A percentile compares a stretch with the other conserved stretches of the same genome.
phyloP scores from a whole-genome alignment of 1,140 invertebrate genomes.

The Aphaenogaster ashmeadi region DNA sequence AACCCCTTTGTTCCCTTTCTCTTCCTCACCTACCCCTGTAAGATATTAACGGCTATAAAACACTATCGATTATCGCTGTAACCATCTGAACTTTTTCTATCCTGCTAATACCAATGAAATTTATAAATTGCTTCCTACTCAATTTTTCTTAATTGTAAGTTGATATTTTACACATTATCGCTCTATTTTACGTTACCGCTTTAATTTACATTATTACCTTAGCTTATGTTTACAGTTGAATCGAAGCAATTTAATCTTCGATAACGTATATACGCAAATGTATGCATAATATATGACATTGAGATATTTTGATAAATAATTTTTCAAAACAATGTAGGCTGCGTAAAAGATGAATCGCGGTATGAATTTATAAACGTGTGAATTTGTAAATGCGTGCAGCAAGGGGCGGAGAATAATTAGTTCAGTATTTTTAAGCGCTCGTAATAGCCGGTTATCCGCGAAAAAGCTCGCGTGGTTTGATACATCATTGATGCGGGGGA shows the following conservation, averaged over 20 bases:
- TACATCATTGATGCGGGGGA: constrained; percentile 14
- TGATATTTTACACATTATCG: background rate
- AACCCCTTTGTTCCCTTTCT: background rate
- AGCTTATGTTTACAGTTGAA: background rate
- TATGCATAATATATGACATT: background rate
- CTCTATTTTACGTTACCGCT: background rate
- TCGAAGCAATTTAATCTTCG: background rate
- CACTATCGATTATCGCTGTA: constrained; percentile 26
- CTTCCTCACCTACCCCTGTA: background rate
- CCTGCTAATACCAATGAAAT: constrained; percentile 2
- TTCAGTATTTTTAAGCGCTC: constrained; percentile 15
- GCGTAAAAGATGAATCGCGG: background rate
- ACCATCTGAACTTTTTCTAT: constrained; percentile 6
- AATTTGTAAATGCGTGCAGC: background rate
- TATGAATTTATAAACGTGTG: background rate
- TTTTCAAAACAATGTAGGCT: background rate
- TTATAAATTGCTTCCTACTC: background rate
- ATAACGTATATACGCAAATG: background rate
- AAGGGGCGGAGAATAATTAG: background rate
- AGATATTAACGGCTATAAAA: constrained; percentile 34
- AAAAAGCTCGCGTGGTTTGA: background rate
- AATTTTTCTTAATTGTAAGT: constrained; percentile 24
- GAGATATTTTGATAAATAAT: background rate
- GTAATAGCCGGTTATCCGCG: background rate
- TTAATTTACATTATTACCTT: background rate